A percentile compares a stretch with the other conserved stretches of the same genome.
These are phyloP conservation scores for Maccullochella peelii DNA, from an alignment of 2,113 vertebrate species.

Conservation along the genomic window DNA sequence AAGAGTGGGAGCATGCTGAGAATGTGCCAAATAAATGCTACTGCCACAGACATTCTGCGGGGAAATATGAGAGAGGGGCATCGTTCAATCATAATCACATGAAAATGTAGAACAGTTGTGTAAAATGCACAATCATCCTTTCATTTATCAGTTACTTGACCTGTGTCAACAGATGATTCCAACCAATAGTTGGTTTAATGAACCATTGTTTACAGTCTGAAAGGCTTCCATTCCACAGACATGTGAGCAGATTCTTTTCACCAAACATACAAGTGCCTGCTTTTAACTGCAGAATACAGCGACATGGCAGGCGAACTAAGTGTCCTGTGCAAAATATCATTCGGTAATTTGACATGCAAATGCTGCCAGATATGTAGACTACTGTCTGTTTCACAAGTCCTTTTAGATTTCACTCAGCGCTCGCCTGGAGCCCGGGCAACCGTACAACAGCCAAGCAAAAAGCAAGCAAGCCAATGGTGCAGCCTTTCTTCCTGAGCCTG, in stretches of 20 bases:
- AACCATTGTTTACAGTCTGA: slow-evolving; percentile 62
- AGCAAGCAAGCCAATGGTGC: slow-evolving; percentile 57
- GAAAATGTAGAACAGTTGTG: slow-evolving; percentile 61
- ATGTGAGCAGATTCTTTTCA: slow-evolving; percentile 22
- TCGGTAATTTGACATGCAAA: slow-evolving; percentile 61
- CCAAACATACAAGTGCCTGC: slow-evolving; percentile 30
- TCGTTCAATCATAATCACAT: slow-evolving; percentile 53
- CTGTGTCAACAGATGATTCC: slow-evolving; percentile 51
- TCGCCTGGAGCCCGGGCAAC: slow-evolving; percentile 57
- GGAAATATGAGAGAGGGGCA: slow-evolving; percentile 72
- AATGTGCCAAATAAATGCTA: slow-evolving; percentile 82
- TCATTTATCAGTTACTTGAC: slow-evolving; percentile 70
- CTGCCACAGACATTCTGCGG: slow-evolving; percentile 72
- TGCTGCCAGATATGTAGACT: slow-evolving; percentile 65
- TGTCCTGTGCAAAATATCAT: slow-evolving; percentile 58
- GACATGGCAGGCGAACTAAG: slow-evolving; percentile 42
- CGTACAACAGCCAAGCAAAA: slow-evolving; percentile 59
- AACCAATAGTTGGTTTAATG: slow-evolving; percentile 58
- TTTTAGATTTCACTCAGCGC: slow-evolving; percentile 72
- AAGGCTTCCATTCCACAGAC: slow-evolving; percentile 34
- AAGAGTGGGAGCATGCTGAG: slow-evolving; percentile 80
- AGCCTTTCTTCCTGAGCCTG: slow-evolving; percentile 67
- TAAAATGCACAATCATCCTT: slow-evolving; percentile 73
- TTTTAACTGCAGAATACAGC: slow-evolving; percentile 38
- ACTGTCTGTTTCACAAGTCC: slow-evolving; percentile 69